These are phyloP conservation scores for Leucophora obtusa DNA, from an alignment of 2,888 invertebrate species.

Conservation along the genomic window DNA sequence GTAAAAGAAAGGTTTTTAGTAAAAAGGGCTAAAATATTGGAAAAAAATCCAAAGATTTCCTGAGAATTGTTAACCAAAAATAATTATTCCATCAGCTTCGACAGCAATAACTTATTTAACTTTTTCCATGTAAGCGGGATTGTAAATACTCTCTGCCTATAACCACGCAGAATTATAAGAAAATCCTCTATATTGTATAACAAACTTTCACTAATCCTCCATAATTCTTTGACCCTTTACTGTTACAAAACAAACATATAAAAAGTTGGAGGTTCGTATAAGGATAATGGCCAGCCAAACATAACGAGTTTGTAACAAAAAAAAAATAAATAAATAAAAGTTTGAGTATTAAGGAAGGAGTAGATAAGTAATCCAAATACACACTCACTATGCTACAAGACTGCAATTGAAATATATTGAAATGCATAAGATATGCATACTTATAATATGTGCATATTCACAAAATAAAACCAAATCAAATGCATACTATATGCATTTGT, in stretches of 20 bases:
- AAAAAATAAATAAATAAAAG: background rate
- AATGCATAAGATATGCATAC: slow-evolving; percentile 50
- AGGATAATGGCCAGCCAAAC: slow-evolving; percentile 53
- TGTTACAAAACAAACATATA: slow-evolving; percentile 13
- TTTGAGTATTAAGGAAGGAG: slow-evolving; percentile 41
- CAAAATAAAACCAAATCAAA: slow-evolving; percentile 40
- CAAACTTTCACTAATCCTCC: no score
- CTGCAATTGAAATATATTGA: slow-evolving; percentile 25
- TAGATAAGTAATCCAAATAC: slow-evolving; percentile 57
- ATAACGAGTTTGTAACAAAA: slow-evolving; percentile 36
- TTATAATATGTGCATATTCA: slow-evolving; percentile 29
- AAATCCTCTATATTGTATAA: background rate
- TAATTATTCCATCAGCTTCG: no score
- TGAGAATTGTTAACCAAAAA: no score
- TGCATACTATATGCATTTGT: slow-evolving; percentile 41
- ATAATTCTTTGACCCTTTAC: background rate
- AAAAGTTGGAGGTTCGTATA: slow-evolving; percentile 34
- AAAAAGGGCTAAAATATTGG: no score
- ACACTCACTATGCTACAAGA: background rate
- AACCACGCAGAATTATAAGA: no score
- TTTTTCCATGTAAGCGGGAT: no score
- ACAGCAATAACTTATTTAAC: no score
- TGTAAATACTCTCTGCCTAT: no score
- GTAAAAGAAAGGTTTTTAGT: no score
- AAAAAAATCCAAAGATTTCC: no score